These are phyloP conservation scores for Chironomus tepperi DNA, from an alignment of 1,140 invertebrate species.

Conservation along the genomic window DNA sequence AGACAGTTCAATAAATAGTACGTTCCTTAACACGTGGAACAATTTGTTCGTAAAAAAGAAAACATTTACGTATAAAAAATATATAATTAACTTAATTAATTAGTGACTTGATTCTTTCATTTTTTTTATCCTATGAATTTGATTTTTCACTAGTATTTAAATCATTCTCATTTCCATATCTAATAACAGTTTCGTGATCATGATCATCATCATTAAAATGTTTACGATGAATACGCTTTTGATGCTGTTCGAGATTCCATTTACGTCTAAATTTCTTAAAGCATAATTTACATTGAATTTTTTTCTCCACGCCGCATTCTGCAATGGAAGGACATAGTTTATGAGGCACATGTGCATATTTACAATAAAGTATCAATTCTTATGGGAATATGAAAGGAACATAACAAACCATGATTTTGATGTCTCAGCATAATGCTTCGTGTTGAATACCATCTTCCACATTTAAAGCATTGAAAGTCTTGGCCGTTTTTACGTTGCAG, in stretches of 20 bases:
- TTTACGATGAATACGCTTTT: slow-evolving; percentile 24
- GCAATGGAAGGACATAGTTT: not conserved
- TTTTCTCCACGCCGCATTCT: slow-evolving; percentile 25
- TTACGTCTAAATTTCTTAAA: slow-evolving; percentile 25
- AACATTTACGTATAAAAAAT: no score
- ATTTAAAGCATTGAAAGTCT: slow-evolving; percentile 23
- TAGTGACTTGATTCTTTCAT: no score
- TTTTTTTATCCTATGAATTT: not conserved
- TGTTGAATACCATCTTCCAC: slow-evolving; percentile 25
- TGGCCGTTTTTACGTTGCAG: not conserved
- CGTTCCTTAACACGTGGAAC: no score
- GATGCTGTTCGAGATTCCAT: slow-evolving; percentile 25
- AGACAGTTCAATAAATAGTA: no score
- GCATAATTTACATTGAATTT: slow-evolving; percentile 24
- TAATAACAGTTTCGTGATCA: not conserved
- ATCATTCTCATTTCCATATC: slow-evolving; percentile 17
- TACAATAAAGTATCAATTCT: not conserved
- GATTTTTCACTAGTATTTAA: not conserved
- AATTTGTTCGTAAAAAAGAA: no score
- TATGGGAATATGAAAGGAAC: not conserved
- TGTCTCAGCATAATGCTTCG: slow-evolving; percentile 26
- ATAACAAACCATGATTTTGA: slow-evolving; percentile 17
- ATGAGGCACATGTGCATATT: not conserved
- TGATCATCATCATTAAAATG: not conserved
- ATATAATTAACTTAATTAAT: no score